These are phyloP conservation scores for Buathra laborator DNA, from an alignment of 2,888 invertebrate species.

Conservation along the genomic window DNA sequence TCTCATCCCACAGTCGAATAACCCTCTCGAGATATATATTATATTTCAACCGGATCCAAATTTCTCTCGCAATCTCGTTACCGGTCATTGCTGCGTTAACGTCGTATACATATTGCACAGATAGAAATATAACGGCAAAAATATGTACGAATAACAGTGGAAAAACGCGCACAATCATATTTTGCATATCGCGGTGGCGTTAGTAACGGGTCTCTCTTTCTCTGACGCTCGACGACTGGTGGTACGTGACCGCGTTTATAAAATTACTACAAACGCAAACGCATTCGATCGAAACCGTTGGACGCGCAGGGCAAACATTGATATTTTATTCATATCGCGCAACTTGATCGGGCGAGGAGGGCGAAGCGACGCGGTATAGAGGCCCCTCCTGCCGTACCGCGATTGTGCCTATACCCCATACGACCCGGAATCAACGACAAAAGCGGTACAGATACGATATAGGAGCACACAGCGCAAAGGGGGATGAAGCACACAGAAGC, in stretches of 20 bases:
- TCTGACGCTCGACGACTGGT: neutral
- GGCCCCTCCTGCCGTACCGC: neutral
- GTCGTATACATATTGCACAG: neutral
- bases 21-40: conserved; percentile 62
- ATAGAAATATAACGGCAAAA: neutral
- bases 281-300: conserved; percentile 52
- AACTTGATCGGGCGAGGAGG: conserved; percentile 62
- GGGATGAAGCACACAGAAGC: conserved; percentile 13
- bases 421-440: conserved; percentile 11
- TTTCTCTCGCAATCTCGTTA: conserved; percentile 58
- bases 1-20: conserved; percentile 14
- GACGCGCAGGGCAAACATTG: conserved; percentile 56
- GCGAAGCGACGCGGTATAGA: conserved; percentile 28
- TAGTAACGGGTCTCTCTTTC: conserved; percentile 15
- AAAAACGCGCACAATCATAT: conserved; percentile 24
- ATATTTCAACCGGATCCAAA: conserved; percentile 66
- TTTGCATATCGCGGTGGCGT: conserved; percentile 1
- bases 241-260: conserved; percentile 64
- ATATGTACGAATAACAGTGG: conserved; percentile 8
- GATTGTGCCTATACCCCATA: neutral
- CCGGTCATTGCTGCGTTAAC: conserved; percentile 14
- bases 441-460: neutral
- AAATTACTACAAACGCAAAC: conserved; percentile 63
- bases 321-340: conserved; percentile 69
- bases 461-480: neutral